Evolutionary conservation across 2,113 vertebrate species (phyloP), one percentile per base, ranked within the genome.

Genomic region (Lontra canadensis): DNA sequence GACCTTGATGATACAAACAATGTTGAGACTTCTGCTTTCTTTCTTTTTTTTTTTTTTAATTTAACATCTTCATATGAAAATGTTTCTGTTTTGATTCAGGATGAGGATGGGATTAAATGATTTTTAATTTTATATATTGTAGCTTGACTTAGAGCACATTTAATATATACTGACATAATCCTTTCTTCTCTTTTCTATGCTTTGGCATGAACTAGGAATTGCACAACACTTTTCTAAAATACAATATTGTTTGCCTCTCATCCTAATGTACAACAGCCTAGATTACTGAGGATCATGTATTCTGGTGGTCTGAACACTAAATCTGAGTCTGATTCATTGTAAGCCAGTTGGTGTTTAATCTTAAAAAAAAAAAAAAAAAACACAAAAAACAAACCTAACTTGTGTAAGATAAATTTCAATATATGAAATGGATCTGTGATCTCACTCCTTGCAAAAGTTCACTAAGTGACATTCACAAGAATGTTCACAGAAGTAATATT

Each of bases 371-470:
- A 65, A 44, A 44, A 47, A 47, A 47, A 47, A 47, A 47, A 17
- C 49, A 52, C 49, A 52, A 29, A 29, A 11, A 63, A 31, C 26
- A 31, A 31, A 63, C 36, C 7, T 57, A 84, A 59, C 17, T 87
- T 90, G 13, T 73, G 44, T 74, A 61, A 86, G 86, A 85, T 78
- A 76, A 84, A 83, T 13, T 67, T 93, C 89, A 92, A 71, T 85
- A 81, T 23, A 55, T 83, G 13, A 80, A 95, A 92, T 90, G 90
- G 73, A 44, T 63, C 6, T 67, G 65, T 67, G 65, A 67, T 18
- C 9, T 69, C 42, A 79, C 8, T 44, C 59, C 26, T 83, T 34
- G 4, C 3, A 29, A 44, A 26, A 79, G 78, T 55, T 83, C 44
- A 69, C 59, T 61, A 42, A 15, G 10, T 71, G 49, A 79, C 47